Evolutionary conservation across 2,888 invertebrate species (phyloP).

Genomic region (Anagyrus pseudococci): DNA sequence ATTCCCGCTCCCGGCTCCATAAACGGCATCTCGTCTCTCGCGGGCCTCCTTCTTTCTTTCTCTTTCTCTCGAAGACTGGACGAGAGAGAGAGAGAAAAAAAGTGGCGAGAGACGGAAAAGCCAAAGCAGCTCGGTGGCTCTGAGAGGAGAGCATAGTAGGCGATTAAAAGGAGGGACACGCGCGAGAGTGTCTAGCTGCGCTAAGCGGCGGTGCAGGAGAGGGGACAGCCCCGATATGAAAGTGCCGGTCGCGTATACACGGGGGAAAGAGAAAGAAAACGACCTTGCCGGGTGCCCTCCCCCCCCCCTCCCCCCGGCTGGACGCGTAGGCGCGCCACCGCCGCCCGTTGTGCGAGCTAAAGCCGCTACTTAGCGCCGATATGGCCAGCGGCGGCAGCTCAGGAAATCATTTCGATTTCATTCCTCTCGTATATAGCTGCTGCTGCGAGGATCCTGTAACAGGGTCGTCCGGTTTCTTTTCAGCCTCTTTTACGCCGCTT

Average conservation of each 20-base stretch:
- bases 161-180: too few species aligned
- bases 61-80: too few species aligned
- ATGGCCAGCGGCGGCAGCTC: slow-evolving; percentile 21
- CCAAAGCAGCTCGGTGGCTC: too few species aligned
- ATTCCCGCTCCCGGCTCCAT: slow-evolving; percentile 7
- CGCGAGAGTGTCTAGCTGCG: slow-evolving; percentile 10
- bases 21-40: slow-evolving; percentile 29
- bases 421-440: slow-evolving; percentile 40
- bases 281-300: slow-evolving; percentile 46
- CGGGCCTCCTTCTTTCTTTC: too few species aligned
- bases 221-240: slow-evolving; percentile 17
- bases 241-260: slow-evolving; percentile 15
- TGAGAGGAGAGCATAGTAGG: too few species aligned
- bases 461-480: slow-evolving; percentile 14
- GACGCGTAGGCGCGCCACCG: too few species aligned
- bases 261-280: slow-evolving; percentile 43
- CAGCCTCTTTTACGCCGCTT: not conserved
- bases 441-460: slow-evolving; percentile 23
- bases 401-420: slow-evolving; percentile 52
- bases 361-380: slow-evolving; percentile 31
- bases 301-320: too few species aligned
- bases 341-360: slow-evolving; percentile 38
- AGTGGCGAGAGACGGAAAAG: too few species aligned
- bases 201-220: too few species aligned
- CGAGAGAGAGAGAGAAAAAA: too few species aligned